These are phyloP conservation scores for Scolopax bukidnonensis DNA, from an alignment of 2,797 vertebrate genomes.

Conservation along the genomic window DNA sequence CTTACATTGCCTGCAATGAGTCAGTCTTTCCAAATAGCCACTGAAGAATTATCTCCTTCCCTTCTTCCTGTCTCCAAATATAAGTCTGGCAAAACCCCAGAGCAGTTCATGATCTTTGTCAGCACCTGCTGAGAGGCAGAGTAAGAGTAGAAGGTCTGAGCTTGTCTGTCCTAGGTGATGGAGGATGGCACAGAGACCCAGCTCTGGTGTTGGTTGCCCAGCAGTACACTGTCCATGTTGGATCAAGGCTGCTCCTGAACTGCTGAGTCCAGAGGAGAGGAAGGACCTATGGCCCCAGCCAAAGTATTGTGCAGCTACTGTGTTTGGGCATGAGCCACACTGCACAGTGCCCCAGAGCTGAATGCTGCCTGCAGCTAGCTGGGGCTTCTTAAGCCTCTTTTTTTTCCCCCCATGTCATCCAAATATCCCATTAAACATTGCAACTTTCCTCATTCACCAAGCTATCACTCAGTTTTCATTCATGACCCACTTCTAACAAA, in stretches of 20 bases:
- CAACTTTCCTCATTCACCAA: not conserved
- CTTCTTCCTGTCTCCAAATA: not conserved
- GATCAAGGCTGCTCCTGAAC: not conserved
- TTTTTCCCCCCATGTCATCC: accelerated
- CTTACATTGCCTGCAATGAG: not conserved
- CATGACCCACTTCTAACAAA: not conserved
- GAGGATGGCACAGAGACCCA: not conserved
- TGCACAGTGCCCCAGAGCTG: not conserved
- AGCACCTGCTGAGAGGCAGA: not conserved
- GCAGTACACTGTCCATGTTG: not conserved
- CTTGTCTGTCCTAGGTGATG: not conserved
- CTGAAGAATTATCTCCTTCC: not conserved
- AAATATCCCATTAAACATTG: not conserved
- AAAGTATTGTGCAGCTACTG: not conserved
- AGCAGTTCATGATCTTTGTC: not conserved
- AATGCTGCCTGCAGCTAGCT: accelerated
- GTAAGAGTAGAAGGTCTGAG: not conserved
- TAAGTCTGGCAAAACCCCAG: not conserved
- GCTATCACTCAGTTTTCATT: not conserved
- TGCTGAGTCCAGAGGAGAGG: not conserved
- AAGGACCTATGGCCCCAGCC: not conserved
- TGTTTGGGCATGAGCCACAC: not conserved
- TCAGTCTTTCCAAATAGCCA: not conserved
- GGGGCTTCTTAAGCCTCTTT: not conserved
- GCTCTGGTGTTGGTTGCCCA: not conserved